Base-by-base conservation (phyloP, 2,797 vertebrate species). In the Orestias chungarensis region DNA sequence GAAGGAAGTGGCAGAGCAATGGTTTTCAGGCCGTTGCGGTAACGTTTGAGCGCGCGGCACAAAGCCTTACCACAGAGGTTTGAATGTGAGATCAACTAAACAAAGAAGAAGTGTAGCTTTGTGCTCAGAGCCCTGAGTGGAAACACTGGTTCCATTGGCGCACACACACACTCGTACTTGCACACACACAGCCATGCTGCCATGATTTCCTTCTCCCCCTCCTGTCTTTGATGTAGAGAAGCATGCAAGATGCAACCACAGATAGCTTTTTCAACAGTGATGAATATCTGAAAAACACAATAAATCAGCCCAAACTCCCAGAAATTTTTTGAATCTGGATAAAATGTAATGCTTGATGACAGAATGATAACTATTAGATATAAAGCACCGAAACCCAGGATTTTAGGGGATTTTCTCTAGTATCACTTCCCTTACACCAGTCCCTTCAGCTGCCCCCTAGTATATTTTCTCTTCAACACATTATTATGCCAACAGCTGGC, bases 11-110 rank as follows among this genome's bases (percentile, higher is more conserved):
- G 79, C 73, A 59, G 55, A 33, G 61, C 75, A 71, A 90, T 88
- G 83, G 81, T 75, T 89, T 91, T 89, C 89, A 91, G 88, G 77
- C 77, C 64, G 3, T 62, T 73, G 68, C 23, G 80, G 74, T 66
- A 44, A 71, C 79, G 49, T 43, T 76, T 69, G 73, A 82, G 64
- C 70, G 40, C 25, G 72, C 66, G 64, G 72, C 71, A 68, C 66
- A 52, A 76, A 73, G 78, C 52, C 1, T 49, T 64, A 44, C 74
- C 44, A 55, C 61, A 75, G 54, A 85, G 74, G 78, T 84, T 72
- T 71, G 65, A 78, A 81, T 33, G 84, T 85, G 87, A 89, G 83
- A 86, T 90, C 84, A 86, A 82, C 80, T 77, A 83, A 88, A 85
- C 78, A 77, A 73, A 84, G 81, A 86, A 47, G 72, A 85, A 87